Evolutionary conservation across 1,140 invertebrate genomes (phyloP).

Genomic region (Rhynchophorus ferrugineus): DNA sequence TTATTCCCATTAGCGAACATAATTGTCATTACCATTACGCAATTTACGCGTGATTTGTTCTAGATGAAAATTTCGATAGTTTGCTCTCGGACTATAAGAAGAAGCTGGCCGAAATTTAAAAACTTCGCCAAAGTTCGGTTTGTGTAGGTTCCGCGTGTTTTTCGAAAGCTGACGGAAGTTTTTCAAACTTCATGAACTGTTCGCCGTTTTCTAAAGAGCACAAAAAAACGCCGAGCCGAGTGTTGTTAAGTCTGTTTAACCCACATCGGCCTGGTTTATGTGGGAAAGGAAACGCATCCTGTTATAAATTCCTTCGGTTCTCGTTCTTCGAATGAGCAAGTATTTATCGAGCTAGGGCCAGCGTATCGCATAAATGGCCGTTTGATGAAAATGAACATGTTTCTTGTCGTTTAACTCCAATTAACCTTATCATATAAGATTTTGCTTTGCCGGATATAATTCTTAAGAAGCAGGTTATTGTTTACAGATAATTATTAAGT

Average conservation of each 20-base stretch:
- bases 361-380: slow-evolving; percentile 2
- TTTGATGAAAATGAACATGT: too few relatives aligned
- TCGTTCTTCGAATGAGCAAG: slow-evolving; percentile 8
- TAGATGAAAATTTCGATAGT: too few relatives aligned
- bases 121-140: too few relatives aligned
- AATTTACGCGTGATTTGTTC: too few relatives aligned
- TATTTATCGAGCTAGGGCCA: slow-evolving; percentile 13
- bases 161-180: slow-evolving; percentile 8
- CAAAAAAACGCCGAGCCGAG: too few relatives aligned
- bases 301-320: slow-evolving; percentile 14
- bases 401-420: background rate
- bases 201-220: slow-evolving; percentile 9
- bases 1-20: too few relatives aligned
- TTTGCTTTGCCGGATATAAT: background rate
- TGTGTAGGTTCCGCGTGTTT: too few relatives aligned
- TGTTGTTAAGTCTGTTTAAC: slow-evolving; percentile 11
- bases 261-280: slow-evolving; percentile 19
- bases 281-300: slow-evolving; percentile 24
- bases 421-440: background rate
- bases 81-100: too few relatives aligned
- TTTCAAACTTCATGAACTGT: slow-evolving; percentile 11
- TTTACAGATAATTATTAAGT: too few relatives aligned
- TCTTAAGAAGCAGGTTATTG: too few relatives aligned
- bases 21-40: too few relatives aligned
- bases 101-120: too few relatives aligned